These are phyloP conservation scores for Alaudala cheleensis DNA, from an alignment of 2,113 vertebrate species.

Conservation along the genomic window DNA sequence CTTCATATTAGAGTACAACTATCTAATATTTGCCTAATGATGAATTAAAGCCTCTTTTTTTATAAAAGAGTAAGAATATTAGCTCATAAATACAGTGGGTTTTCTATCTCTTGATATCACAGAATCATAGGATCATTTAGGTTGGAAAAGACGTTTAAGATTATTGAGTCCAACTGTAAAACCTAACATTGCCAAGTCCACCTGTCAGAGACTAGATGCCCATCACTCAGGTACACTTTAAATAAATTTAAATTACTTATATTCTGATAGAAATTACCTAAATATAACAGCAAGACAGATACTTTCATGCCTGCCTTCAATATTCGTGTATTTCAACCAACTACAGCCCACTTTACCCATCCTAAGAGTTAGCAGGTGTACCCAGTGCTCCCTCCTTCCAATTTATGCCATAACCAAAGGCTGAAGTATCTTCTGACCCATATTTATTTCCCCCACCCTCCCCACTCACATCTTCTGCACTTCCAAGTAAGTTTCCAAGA, in stretches of 20 bases:
- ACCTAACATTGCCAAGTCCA: not conserved
- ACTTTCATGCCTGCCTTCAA: not conserved
- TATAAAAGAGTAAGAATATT: not conserved
- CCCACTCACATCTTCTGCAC: not conserved
- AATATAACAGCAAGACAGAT: not conserved
- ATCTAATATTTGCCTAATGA: not conserved
- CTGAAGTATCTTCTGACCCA: not conserved
- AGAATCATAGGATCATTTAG: not conserved
- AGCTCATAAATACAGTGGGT: not conserved
- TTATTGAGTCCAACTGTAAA: not conserved
- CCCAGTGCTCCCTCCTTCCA: not conserved
- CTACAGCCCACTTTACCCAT: not conserved
- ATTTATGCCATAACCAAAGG: not conserved
- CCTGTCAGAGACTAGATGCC: not conserved
- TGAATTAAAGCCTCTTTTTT: not conserved
- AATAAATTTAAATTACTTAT: not conserved
- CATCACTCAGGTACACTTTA: not conserved
- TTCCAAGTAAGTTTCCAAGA: not conserved
- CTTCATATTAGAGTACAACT: not conserved
- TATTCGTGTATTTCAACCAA: not conserved
- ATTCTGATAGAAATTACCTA: not conserved
- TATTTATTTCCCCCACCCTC: fast-evolving
- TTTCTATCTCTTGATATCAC: not conserved
- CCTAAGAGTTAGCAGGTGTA: not conserved
- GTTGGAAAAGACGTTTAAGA: not conserved